Evolutionary conservation across 2,113 vertebrate species (phyloP).

Genomic region (Vulpes vulpes): DNA sequence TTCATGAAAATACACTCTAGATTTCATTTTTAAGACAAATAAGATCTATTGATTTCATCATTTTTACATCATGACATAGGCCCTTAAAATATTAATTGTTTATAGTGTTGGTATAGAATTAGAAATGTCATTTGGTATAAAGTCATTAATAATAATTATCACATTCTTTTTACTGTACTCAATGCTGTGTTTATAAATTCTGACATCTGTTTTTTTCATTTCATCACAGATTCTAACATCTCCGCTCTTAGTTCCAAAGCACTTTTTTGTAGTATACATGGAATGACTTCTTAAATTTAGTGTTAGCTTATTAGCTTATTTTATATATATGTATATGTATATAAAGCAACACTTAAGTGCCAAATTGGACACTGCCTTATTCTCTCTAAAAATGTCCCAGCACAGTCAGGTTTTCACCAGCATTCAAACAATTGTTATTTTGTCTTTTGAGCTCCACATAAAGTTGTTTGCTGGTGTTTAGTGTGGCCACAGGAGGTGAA

Average conservation of each 20-base stretch:
- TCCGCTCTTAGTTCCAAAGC: background rate
- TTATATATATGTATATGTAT: background rate
- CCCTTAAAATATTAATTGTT: conserved; percentile 2
- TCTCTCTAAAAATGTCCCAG: background rate
- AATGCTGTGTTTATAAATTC: background rate
- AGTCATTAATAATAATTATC: background rate
- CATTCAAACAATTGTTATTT: background rate
- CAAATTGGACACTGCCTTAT: background rate
- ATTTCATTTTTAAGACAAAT: background rate
- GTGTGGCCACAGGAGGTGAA: background rate
- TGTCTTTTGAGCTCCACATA: background rate
- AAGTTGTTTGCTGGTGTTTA: background rate
- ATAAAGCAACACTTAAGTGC: background rate
- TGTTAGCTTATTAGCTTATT: background rate
- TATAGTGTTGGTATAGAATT: background rate
- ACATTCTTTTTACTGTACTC: background rate
- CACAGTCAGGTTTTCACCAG: background rate
- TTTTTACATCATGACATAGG: background rate
- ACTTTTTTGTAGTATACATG: background rate
- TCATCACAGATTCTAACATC: background rate
- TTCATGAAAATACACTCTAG: background rate
- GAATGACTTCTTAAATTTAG: background rate
- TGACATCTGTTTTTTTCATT: background rate
- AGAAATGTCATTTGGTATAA: background rate
- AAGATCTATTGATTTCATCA: background rate